Conservation (phyloP, 2,888 invertebrate species). For the Diachrysia chrysitis region DNA sequence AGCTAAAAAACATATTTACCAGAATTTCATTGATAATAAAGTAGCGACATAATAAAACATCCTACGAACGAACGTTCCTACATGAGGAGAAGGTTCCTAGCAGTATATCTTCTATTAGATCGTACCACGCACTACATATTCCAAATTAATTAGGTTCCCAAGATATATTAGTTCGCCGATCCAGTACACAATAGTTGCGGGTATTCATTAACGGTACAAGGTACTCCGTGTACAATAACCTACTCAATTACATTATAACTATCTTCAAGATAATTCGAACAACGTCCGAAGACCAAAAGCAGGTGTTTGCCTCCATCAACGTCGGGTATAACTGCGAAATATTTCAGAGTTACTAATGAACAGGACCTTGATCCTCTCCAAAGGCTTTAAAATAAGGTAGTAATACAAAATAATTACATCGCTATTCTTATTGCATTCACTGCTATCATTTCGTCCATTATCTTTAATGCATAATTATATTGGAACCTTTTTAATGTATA, state of each 20-base stretch:
- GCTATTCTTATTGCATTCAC: too few species aligned
- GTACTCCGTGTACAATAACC: conserved; percentile 15
- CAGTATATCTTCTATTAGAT: background rate
- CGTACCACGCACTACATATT: conserved; percentile 19
- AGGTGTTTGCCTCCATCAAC: background rate
- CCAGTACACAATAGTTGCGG: conserved; percentile 33
- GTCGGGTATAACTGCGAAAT: background rate
- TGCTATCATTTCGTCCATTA: too few species aligned
- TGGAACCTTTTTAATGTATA: too few species aligned
- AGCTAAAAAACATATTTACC: background rate
- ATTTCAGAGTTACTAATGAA: background rate
- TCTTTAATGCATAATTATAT: too few species aligned
- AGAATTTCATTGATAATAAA: background rate
- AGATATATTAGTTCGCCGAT: conserved; percentile 30
- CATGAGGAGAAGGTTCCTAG: background rate
- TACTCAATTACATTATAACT: conserved; percentile 35
- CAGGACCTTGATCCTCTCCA: too few species aligned
- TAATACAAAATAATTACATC: too few species aligned
- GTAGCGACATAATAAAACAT: too few species aligned
- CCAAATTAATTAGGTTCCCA: conserved; percentile 38
- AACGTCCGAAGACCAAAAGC: background rate
- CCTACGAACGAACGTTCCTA: background rate
- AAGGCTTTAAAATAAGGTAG: too few species aligned
- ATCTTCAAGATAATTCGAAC: conserved; percentile 10
- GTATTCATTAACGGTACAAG: conserved; percentile 29